Conservation (phyloP, 2,888 invertebrate genomes). For the Dolomedes plantarius region DNA sequence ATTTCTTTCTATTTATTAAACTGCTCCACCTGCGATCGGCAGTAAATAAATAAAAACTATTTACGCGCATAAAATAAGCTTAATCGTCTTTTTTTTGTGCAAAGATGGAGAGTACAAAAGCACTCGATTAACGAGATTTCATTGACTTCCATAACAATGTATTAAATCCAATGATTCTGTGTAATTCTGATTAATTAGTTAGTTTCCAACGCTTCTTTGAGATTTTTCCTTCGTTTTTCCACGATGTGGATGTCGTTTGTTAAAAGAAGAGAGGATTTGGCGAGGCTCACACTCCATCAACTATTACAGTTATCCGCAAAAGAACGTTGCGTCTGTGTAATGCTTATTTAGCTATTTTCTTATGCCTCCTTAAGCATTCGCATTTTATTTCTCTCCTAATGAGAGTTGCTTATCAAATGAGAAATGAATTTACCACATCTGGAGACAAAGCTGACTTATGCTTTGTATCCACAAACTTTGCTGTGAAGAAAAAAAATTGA, state of each 20-base stretch:
- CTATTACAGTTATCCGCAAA: neutral
- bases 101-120: neutral
- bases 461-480: no score
- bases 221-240: neutral
- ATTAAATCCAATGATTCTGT: neutral
- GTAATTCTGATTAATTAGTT: slow-evolving; percentile 6
- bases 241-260: neutral
- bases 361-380: no score
- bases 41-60: neutral
- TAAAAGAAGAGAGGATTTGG: neutral
- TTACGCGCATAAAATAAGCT: neutral
- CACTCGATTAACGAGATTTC: neutral
- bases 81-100: neutral
- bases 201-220: neutral
- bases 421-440: no score
- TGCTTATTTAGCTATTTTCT: no score
- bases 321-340: no score
- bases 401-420: no score
- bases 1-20: no score
- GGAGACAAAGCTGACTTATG: no score
- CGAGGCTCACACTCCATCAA: neutral
- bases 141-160: neutral
- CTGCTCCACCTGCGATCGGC: no score
- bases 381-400: no score
- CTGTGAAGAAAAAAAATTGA: no score